These are phyloP conservation scores for Diabrotica balteata DNA, from an alignment of 2,888 invertebrate species.

Conservation along the genomic window DNA sequence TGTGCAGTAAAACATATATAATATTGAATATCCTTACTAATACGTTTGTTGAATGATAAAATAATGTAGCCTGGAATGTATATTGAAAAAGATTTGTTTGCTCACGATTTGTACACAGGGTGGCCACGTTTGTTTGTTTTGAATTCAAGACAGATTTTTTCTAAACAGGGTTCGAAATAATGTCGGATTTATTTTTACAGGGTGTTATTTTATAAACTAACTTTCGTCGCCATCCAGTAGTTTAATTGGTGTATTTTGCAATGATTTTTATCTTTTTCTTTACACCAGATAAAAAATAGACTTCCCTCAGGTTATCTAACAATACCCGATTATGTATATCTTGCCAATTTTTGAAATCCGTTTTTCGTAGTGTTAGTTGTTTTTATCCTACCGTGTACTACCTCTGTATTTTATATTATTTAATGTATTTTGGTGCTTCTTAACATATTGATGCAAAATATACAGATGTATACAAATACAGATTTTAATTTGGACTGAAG, in stretches of 20 bases:
- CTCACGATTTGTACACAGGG: conserved; percentile 4
- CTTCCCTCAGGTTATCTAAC: conserved; percentile 40
- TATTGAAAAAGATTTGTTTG: conserved; percentile 2
- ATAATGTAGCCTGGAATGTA: not conserved
- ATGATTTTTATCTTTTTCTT: conserved; percentile 19
- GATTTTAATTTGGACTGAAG: not conserved
- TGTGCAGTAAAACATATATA: too few relatives aligned
- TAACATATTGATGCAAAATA: conserved; percentile 28
- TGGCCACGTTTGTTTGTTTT: conserved; percentile 16
- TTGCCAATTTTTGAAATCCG: conserved; percentile 40
- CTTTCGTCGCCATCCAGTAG: conserved; percentile 3
- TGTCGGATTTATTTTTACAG: conserved; percentile 25
- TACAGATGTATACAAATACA: conserved; percentile 13
- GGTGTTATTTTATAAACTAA: conserved; percentile 20
- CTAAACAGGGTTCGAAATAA: conserved; percentile 21
- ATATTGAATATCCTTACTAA: too few relatives aligned
- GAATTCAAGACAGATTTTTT: conserved; percentile 7
- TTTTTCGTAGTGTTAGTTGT: conserved; percentile 37
- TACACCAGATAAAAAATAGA: conserved; percentile 31
- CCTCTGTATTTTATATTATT: conserved; percentile 43
- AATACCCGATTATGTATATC: conserved; percentile 38
- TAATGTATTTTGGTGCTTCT: conserved; percentile 41
- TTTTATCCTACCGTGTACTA: conserved; percentile 45
- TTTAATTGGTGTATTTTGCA: conserved; percentile 14
- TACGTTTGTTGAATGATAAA: too few relatives aligned